A percentile compares a stretch with the other conserved stretches of the same genome.
Conservation (phyloP, 2,797 vertebrate species). For the Geotrypetes seraphini region DNA sequence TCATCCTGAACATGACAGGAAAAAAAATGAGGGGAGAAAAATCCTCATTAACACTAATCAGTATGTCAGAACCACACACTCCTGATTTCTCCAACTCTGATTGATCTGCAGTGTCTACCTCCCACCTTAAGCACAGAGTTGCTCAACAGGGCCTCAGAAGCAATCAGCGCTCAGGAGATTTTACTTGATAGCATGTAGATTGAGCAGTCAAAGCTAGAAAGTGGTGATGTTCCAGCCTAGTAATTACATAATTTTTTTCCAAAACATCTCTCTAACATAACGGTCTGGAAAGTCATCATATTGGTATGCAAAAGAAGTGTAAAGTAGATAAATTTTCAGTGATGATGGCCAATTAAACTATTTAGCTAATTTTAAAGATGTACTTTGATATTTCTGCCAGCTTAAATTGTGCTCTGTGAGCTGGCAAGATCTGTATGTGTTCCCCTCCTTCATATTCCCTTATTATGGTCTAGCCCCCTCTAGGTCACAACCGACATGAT, state of each 20-base stretch:
- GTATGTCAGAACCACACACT: neutral
- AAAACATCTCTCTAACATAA: neutral
- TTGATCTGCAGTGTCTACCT: constrained; percentile 17
- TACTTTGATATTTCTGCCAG: no score
- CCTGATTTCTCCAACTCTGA: constrained; percentile 15
- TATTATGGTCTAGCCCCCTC: no score
- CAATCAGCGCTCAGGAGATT: constrained; percentile 7
- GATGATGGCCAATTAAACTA: no score
- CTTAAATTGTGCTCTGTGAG: no score
- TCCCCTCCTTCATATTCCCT: no score
- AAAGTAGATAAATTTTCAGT: no score
- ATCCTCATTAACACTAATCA: constrained; percentile 17
- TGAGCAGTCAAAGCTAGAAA: neutral
- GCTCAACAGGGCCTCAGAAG: constrained; percentile 6
- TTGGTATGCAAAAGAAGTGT: no score
- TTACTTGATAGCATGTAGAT: constrained; percentile 1
- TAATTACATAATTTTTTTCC: constrained; percentile 3
- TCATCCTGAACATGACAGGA: constrained; percentile 13
- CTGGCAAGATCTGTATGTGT: no score
- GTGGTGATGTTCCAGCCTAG: neutral
- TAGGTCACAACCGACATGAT: no score
- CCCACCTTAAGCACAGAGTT: constrained; percentile 19
- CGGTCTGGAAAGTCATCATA: no score
- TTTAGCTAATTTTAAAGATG: no score
- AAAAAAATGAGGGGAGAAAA: constrained; percentile 16